These are phyloP conservation scores for Bellardia pandia DNA, from an alignment of 2,888 invertebrate genomes.

Conservation along the genomic window DNA sequence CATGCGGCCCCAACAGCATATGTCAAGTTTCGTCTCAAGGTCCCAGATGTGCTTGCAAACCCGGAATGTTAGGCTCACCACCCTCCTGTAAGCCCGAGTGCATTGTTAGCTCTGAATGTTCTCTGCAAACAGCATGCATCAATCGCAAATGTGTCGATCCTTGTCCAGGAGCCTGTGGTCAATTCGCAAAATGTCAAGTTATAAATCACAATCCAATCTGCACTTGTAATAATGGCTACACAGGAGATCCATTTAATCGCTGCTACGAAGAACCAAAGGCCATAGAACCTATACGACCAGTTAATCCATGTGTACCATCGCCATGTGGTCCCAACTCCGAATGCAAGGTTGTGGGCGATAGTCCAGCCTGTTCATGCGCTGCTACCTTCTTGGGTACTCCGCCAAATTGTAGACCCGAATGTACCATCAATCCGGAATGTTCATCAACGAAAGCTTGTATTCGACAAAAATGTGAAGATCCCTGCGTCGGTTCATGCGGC, in stretches of 20 bases:
- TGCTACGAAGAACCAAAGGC: conserved; percentile 84
- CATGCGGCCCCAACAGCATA: conserved; percentile 90
- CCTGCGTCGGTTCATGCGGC: conserved; percentile 88
- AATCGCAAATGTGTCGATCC: conserved; percentile 91
- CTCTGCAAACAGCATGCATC: conserved; percentile 89
- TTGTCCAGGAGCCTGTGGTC: conserved; percentile 91
- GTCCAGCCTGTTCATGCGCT: conserved; percentile 87
- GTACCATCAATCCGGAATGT: conserved; percentile 88
- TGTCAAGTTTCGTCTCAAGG: conserved; percentile 88
- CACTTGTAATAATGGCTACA: conserved; percentile 88
- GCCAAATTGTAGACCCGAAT: conserved; percentile 88
- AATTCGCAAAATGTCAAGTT: conserved; percentile 91
- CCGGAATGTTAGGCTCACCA: conserved; percentile 90
- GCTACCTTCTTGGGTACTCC: conserved; percentile 87
- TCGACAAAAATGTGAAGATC: conserved; percentile 87
- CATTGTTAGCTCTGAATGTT: conserved; percentile 91
- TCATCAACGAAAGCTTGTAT: conserved; percentile 87
- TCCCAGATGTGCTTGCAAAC: conserved; percentile 89
- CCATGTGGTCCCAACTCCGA: conserved; percentile 88
- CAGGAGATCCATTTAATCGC: conserved; percentile 90
- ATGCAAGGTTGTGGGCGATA: conserved; percentile 86
- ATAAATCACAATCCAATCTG: conserved; percentile 93
- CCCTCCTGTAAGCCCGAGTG: conserved; percentile 91
- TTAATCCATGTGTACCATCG: conserved; percentile 87
- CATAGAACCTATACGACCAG: conserved; percentile 78